phyloP scores from a whole-genome alignment of 2,888 invertebrate species.

The Caenorhabditis zanzibari region DNA sequence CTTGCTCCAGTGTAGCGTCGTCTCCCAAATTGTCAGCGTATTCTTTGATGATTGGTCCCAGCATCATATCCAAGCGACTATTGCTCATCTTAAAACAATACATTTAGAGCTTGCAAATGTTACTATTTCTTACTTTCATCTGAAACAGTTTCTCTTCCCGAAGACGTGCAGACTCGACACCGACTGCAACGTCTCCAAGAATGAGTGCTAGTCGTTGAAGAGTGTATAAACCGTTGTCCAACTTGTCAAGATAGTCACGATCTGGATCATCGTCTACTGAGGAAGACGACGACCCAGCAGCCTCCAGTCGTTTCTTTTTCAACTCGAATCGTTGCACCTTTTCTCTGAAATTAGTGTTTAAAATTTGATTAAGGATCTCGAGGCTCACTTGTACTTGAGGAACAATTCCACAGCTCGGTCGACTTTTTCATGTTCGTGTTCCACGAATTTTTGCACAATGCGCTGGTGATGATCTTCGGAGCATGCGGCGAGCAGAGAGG shows the following conservation, averaged over 20 bases:
- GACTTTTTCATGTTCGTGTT: conserved; percentile 98
- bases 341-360: conserved; percentile 67
- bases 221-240: conserved; percentile 96
- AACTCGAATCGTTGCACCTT: conserved; percentile 70
- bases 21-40: conserved; percentile 75
- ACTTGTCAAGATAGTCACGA: conserved; percentile 87
- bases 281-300: conserved; percentile 44
- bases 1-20: conserved; percentile 67
- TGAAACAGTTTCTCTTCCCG: conserved; percentile 77
- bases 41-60: conserved; percentile 74
- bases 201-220: conserved; percentile 92
- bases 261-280: conserved; percentile 69
- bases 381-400: conserved; percentile 88
- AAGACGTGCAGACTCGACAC: conserved; percentile 79
- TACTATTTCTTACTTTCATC: conserved; percentile 70
- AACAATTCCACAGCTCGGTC: conserved; percentile 96
- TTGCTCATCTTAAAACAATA: conserved; percentile 60
- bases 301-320: conserved; percentile 61
- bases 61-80: conserved; percentile 70
- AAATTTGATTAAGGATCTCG: not conserved
- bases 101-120: not conserved
- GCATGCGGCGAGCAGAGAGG: conserved; percentile 94
- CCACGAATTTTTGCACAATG: conserved; percentile 94
- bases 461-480: conserved; percentile 93
- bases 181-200: conserved; percentile 86